Base-by-base conservation (phyloP, 1,140 invertebrate genomes). In the Hycleus phaleratus region DNA sequence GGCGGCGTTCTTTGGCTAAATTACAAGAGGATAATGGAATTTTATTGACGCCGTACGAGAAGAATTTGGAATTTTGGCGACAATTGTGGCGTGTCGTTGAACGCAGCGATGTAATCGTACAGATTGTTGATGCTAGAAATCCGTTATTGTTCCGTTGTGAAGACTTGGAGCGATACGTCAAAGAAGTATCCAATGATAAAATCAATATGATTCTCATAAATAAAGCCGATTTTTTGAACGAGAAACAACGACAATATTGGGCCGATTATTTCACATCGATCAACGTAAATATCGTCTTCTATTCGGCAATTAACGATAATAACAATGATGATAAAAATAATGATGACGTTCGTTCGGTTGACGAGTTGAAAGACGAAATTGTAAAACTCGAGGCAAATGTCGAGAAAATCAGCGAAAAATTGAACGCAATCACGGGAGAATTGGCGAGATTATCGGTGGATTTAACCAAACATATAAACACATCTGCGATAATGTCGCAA, bases 61-160 rank as follows among this genome's bases (percentile, higher is more conserved):
- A 94, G 68, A 99, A 99, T 77, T 74, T 99, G 8, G 95, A 99
- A 72, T 93, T 99, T 66, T 99, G 97, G 97, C 82, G 95, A 46
- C 97, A 99, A 74, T 74, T 99, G 2, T 99, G 97, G 97, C 82
- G 97, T 63, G 97, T 98, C 2, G 83, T 99, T 25, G 97, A 99
- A 72, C 84, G 91, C 62, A 95, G 94, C 73, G 93, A 99, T 78
- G 81, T 99, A 26, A 78, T 99, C 25, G 85, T 98, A 8, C 94
- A 99, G 74, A 95, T 99, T 65, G 86, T 99, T 0, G 97, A 99
- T 81, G 95, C 93, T 1, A 80, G 97, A 65, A 98, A 99, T 81
- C 97, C 97, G 2, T 73, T 98, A 32, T 75, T 99, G 0, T 99
- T 98, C 65, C 84, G 90, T 10, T 98, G 90, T 77, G 81, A 86